A percentile compares a stretch with the other conserved stretches of the same genome.
phyloP scores from a whole-genome alignment of 2,797 vertebrate genomes.

The Florisuga fusca region DNA sequence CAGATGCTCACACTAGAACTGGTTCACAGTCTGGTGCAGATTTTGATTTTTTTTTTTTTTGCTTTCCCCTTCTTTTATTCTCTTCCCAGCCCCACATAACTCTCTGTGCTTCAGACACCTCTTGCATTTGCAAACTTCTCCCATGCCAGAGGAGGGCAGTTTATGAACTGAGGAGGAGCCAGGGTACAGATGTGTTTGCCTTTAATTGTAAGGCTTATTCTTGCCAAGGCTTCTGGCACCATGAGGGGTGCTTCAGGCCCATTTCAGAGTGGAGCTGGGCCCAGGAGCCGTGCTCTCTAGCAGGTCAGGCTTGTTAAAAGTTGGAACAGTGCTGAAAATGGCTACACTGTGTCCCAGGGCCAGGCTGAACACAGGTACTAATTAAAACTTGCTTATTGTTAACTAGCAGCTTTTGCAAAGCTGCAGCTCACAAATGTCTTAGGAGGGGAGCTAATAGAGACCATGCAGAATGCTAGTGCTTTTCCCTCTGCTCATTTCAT shows the following conservation, averaged over 20 bases:
- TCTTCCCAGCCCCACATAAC: neutral
- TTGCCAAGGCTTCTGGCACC: neutral
- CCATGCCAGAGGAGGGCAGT: neutral
- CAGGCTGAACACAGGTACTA: neutral
- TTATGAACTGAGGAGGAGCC: neutral
- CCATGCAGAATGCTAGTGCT: neutral
- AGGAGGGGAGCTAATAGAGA: neutral
- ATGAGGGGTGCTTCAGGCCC: neutral
- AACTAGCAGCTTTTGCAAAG: conserved; percentile 3
- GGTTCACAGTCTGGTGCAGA: neutral
- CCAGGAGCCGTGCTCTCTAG: neutral
- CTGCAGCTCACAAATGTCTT: neutral
- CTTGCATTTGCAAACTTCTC: neutral
- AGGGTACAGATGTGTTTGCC: neutral
- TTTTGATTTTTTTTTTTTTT: neutral
- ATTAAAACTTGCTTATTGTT: conserved; percentile 26
- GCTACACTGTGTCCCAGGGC: neutral
- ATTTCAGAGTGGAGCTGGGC: neutral
- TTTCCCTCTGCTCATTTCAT: neutral
- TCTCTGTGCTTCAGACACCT: neutral
- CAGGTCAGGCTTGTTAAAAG: neutral
- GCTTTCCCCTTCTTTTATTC: neutral
- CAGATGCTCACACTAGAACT: neutral
- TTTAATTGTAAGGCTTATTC: neutral
- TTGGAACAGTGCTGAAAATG: neutral